phyloP scores from a whole-genome alignment of 2,888 invertebrate species.

The Prosapia bicincta region DNA sequence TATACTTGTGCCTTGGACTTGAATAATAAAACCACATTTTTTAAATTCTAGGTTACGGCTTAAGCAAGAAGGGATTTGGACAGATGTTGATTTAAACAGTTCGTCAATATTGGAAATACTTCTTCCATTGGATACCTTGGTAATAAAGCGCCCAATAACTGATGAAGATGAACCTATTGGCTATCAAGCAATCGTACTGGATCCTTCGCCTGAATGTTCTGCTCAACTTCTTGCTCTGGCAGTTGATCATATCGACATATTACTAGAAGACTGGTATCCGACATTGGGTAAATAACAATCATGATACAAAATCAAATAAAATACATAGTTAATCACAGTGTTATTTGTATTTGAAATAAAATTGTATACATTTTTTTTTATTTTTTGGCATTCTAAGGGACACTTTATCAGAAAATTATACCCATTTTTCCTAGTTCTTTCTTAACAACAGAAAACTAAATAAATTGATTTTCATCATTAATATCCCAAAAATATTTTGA shows the following conservation, averaged over 20 bases:
- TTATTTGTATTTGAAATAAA: no score
- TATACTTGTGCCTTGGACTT: no score
- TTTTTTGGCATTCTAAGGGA: no score
- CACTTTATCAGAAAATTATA: no score
- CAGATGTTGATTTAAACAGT: slow-evolving; percentile 71
- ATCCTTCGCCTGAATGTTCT: slow-evolving; percentile 75
- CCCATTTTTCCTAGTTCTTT: no score
- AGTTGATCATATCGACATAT: slow-evolving; percentile 92
- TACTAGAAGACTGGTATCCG: slow-evolving; percentile 98
- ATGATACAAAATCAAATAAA: no score
- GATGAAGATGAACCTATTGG: slow-evolving; percentile 53
- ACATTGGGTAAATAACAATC: slow-evolving; percentile 64
- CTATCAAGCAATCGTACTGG: slow-evolving; percentile 65
- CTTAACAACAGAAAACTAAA: no score
- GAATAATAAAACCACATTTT: neutral
- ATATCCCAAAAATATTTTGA: no score
- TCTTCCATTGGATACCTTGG: slow-evolving; percentile 67
- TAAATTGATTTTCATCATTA: no score
- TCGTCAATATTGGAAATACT: slow-evolving; percentile 83
- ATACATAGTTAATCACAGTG: no score
- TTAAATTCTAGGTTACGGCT: slow-evolving; percentile 46
- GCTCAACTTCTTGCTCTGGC: slow-evolving; percentile 81
- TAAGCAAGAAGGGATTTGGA: slow-evolving; percentile 84
- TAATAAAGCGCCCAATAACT: slow-evolving; percentile 50
- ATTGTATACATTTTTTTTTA: no score